Conservation (phyloP, 2,797 vertebrate species). For the Poecilia picta region DNA sequence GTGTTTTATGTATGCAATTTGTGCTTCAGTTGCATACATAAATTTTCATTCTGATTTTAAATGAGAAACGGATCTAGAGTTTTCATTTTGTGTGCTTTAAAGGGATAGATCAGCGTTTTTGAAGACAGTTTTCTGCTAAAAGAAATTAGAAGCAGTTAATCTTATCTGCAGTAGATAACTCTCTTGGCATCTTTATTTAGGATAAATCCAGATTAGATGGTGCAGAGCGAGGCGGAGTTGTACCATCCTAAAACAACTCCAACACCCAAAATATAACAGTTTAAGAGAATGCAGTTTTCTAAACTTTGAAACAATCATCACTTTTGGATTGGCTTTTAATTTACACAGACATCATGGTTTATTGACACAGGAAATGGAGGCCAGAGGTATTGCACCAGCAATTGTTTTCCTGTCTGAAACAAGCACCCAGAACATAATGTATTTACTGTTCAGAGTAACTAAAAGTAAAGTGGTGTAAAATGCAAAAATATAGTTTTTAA, state of each 20-base stretch:
- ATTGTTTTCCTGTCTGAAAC: neutral
- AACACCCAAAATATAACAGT: neutral
- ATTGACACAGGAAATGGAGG: neutral
- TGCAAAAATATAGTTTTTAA: neutral
- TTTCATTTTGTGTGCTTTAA: neutral
- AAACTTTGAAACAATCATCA: neutral
- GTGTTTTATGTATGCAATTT: slow-evolving; percentile 25
- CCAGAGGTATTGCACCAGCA: neutral
- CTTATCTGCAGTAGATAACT: neutral
- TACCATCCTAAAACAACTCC: neutral
- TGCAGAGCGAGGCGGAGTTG: neutral
- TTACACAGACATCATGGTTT: neutral
- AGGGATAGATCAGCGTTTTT: neutral
- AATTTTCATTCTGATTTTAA: neutral
- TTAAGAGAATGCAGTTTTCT: neutral
- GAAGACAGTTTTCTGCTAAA: neutral
- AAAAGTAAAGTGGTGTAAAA: slow-evolving; percentile 2
- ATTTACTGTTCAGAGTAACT: neutral
- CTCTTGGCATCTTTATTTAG: slow-evolving; percentile 1
- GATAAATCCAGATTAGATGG: neutral
- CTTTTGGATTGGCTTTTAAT: neutral
- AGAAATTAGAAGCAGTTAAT: neutral
- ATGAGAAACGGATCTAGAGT: slow-evolving; percentile 9
- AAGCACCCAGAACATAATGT: neutral
- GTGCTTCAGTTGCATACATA: neutral